Conservation (phyloP, 2,797 vertebrate species). For the Heterohyrax brucei region DNA sequence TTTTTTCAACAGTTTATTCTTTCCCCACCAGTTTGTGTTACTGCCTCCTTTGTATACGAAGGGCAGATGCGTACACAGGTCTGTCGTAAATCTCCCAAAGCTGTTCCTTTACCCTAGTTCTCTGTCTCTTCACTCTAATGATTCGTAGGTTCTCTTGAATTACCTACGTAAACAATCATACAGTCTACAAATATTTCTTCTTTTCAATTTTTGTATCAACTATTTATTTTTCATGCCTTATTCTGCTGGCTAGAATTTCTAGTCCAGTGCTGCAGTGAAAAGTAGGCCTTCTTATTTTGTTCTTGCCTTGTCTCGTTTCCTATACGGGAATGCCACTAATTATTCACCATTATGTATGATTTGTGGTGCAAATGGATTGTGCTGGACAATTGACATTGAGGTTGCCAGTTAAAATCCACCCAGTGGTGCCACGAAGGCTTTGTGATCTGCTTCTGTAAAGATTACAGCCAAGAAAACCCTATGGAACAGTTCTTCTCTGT, state of each 20-base stretch:
- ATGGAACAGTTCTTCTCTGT: not conserved
- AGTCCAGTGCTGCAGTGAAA: not conserved
- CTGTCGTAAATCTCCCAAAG: not conserved
- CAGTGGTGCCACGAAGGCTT: too few relatives aligned
- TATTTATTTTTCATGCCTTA: conserved; percentile 65
- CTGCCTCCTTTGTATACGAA: not conserved
- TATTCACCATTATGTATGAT: not conserved
- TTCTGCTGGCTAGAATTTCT: not conserved
- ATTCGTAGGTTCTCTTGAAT: conserved; percentile 9
- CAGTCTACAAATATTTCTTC: not conserved
- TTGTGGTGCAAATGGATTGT: not conserved
- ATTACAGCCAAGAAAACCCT: too few relatives aligned
- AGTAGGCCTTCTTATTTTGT: not conserved
- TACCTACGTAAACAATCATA: conserved; percentile 28
- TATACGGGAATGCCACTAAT: not conserved
- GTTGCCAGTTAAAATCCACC: too few relatives aligned
- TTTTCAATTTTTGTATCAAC: not conserved
- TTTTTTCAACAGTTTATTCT: not conserved
- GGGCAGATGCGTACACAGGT: not conserved
- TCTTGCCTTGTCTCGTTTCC: not conserved
- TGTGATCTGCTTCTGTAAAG: too few relatives aligned
- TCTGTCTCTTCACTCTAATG: not conserved
- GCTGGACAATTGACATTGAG: too few relatives aligned
- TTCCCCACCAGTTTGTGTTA: not conserved
- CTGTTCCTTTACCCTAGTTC: not conserved